Base-by-base conservation (phyloP, 1,140 invertebrate species). In the Palaemon carinicauda region DNA sequence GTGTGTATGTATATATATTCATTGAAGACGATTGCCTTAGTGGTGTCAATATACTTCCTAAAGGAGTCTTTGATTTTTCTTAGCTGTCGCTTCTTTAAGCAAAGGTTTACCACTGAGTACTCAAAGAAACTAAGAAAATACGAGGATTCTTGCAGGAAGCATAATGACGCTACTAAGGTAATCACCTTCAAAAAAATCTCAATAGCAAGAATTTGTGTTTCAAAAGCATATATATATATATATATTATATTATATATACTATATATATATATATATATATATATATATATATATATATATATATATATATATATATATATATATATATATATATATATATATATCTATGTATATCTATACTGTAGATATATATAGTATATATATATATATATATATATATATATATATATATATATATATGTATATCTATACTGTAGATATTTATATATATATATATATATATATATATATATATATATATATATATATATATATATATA, bases 191-290 rank as follows among this genome's bases (percentile, higher is more conserved):
- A n/a, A n/a, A n/a, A n/a, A n/a, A n/a, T n/a, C n/a, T n/a, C n/a
- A n/a, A n/a, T n/a, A n/a, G n/a, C n/a, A n/a, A n/a, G n/a, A n/a
- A n/a, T n/a, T n/a, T n/a, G n/a, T n/a, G n/a, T n/a, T n/a, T n/a
- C n/a, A n/a, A n/a, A n/a, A n/a, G n/a, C 2, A 27, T 17, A n/a
- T 19, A 17, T 65, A 65, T 65, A 17, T 65, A n/a, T 65, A n/a
- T 65, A 65, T 19, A 65, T n/a, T n/a, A n/a, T n/a, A n/a, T n/a
- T 4, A 65, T n/a, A 65, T 65, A 65, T n/a, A 15, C n/a, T n/a
- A 65, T 65, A 65, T 65, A 65, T 65, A 65, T n/a, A 65, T 65
- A 65, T 65, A 65, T 65, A 65, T 60, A 60, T 19, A 60, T 60
- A 60, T 60, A 60, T 60, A 60, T 60, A 60, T 60, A 60, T 12